A percentile compares a stretch with the other conserved stretches of the same genome.
Evolutionary conservation across 2,113 vertebrate genomes (phyloP).

Genomic region (Nerophis lumbriciformis): DNA sequence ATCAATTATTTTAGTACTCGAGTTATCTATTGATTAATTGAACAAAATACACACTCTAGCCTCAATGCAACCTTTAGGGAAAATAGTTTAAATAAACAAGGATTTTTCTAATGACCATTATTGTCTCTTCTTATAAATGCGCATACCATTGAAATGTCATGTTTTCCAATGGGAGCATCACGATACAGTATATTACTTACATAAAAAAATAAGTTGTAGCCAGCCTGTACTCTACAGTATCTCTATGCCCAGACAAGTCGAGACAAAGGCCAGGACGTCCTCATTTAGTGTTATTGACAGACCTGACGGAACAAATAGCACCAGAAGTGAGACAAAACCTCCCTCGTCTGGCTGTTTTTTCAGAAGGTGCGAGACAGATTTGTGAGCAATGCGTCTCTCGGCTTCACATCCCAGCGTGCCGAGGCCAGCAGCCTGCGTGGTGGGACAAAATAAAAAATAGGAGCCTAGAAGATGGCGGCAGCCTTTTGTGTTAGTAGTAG

Average conservation of each 20-base stretch:
- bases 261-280: constrained; percentile 13
- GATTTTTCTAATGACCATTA: too few species aligned
- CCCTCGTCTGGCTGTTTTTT: neutral
- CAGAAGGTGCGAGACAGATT: neutral
- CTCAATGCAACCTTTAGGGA: too few species aligned
- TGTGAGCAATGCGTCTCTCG: neutral
- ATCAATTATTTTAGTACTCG: too few species aligned
- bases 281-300: neutral
- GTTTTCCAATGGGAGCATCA: too few species aligned
- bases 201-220: too few species aligned
- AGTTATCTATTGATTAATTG: too few species aligned
- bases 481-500: too few species aligned
- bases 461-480: constrained; percentile 2
- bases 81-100: too few species aligned
- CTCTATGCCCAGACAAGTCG: constrained; percentile 19
- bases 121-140: too few species aligned
- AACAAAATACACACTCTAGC: too few species aligned
- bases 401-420: neutral
- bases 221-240: neutral
- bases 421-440: neutral
- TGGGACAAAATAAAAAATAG: constrained; percentile 47
- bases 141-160: too few species aligned
- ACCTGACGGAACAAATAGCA: constrained; percentile 20
- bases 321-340: constrained; percentile 5
- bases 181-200: too few species aligned